These are phyloP conservation scores for Lophochroa leadbeateri DNA, from an alignment of 2,113 vertebrate species.

Conservation along the genomic window DNA sequence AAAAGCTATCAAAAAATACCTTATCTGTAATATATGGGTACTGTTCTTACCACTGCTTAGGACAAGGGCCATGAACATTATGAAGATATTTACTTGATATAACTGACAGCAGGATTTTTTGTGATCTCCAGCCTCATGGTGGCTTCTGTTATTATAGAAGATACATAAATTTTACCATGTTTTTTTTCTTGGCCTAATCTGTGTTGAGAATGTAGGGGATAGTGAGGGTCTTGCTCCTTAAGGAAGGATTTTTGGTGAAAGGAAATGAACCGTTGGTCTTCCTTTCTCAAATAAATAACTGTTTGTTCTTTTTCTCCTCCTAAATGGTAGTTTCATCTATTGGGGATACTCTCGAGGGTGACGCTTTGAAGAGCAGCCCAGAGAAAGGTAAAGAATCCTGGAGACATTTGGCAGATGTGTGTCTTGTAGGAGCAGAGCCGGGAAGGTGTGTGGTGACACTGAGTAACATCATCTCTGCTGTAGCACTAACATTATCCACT, in stretches of 20 bases:
- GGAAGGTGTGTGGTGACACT: not conserved
- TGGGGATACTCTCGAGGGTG: conserved; percentile 69
- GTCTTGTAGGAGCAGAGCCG: not conserved
- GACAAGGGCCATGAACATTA: accelerated
- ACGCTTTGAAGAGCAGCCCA: conserved; percentile 82
- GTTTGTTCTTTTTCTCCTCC: not conserved
- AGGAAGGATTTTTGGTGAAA: not conserved
- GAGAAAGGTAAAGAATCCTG: conserved; percentile 85
- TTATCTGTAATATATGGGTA: not conserved
- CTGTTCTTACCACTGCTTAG: not conserved
- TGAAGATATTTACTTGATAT: not conserved
- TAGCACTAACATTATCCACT: not conserved
- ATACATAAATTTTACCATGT: not conserved
- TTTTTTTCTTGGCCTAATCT: not conserved
- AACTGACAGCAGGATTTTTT: not conserved
- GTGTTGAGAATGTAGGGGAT: not conserved
- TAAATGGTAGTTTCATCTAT: conserved; percentile 71
- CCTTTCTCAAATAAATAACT: not conserved
- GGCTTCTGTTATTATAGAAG: not conserved
- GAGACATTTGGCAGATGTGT: not conserved
- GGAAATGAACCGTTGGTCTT: not conserved
- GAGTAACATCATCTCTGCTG: accelerated
- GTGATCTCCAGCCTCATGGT: not conserved
- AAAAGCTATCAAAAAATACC: not conserved
- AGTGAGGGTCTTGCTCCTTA: not conserved